Evolutionary conservation across 30 jellyfish, hydroid and myxozoan species (phyloP), one percentile per base, ranked within the genome.

Genomic region (Rhopilema esculentum): DNA sequence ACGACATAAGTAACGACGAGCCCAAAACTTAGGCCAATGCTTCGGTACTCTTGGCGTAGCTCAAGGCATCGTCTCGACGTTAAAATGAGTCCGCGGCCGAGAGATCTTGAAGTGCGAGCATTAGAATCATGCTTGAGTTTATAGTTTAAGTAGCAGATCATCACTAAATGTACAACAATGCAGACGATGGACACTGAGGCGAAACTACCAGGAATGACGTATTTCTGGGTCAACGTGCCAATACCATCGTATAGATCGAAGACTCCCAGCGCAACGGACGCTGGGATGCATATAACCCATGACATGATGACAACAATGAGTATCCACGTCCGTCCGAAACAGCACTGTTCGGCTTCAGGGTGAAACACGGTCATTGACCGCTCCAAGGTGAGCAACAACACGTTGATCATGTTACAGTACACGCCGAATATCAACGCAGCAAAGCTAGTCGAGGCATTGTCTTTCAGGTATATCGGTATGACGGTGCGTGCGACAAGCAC

Each of bases 371-470:
- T 66, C 50, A 65, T 29, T 69, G 68, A 62, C 31, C 90, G 81
- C 51, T 80, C 90, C 17, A 48, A 23, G 19, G 90, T 80, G 72
- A 80, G 48, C n/a, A 80, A 61, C 50, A 80, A 18, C 15, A 66
- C 32, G 73, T 80, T 80, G 18, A 66, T 19, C 82, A 65, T 65
- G 64, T 66, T 80, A 31, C 90, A 80, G 75, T 63, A 80, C 23
- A 80, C 20, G 29, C 90, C 90, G 49, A 80, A 80, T 18, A 50
- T 80, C 64, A 80, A 65, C 16, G 90, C 90, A 25, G 90, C 90
- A 48, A 80, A 80, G 82, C 80, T 80, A 0, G 90, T 80, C 9
- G 90, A 80, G 16, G 81, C 90, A 66, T 80, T 80, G 81, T 80
- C 90, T 40, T 66, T 48, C 62, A 80, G 75, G 29, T 52, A 66